phyloP scores from a whole-genome alignment of 1,140 invertebrate genomes.

The Daktulosphaira vitifoliae region DNA sequence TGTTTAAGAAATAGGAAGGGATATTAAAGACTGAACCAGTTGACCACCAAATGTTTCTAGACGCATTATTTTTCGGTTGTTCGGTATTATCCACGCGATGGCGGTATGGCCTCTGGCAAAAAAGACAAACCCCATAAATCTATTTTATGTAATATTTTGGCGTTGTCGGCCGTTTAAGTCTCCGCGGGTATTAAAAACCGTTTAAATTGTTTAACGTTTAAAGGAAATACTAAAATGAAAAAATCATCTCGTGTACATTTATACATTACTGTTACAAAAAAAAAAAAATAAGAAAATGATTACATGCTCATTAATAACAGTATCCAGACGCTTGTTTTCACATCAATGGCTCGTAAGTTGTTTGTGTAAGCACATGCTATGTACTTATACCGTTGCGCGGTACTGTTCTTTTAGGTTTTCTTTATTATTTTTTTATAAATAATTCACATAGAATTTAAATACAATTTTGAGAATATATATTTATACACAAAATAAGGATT shows the following conservation, averaged over 20 bases:
- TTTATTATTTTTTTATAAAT: no score
- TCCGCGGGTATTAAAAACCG: conserved; percentile 21
- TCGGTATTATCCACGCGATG: no score
- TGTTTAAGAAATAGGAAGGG: no score
- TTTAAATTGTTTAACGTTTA: neutral
- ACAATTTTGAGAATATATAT: no score
- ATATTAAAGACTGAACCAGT: no score
- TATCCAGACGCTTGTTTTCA: no score
- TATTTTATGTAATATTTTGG: conserved; percentile 27
- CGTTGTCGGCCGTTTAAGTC: conserved; percentile 25
- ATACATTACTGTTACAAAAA: neutral
- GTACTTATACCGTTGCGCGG: no score
- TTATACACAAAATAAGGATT: no score
- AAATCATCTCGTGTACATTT: no score
- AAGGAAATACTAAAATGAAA: neutral
- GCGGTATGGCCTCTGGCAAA: neutral
- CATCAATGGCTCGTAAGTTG: conserved; percentile 16
- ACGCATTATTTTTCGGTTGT: neutral
- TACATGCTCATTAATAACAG: neutral
- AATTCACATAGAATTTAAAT: no score
- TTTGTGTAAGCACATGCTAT: neutral
- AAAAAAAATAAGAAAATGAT: neutral
- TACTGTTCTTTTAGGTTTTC: no score
- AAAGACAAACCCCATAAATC: conserved; percentile 9
- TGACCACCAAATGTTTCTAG: neutral